Evolutionary conservation across 2,888 invertebrate genomes (phyloP).

Genomic region (Cataglyphis albicans): DNA sequence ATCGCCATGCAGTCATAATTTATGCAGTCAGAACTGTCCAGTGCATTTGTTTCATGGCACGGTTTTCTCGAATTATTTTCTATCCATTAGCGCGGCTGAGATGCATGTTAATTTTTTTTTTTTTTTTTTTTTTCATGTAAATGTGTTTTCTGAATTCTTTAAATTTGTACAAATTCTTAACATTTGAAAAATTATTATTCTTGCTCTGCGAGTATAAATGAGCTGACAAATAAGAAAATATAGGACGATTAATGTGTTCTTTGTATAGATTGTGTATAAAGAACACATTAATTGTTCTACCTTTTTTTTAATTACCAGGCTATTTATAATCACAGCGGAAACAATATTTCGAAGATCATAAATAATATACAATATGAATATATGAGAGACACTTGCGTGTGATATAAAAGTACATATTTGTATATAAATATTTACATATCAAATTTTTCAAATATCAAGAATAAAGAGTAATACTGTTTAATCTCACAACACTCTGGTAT

Average conservation of each 20-base stretch:
- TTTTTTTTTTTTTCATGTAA: not conserved
- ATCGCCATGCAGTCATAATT: slow-evolving; percentile 82
- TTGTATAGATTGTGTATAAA: not conserved
- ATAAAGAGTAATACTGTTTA: slow-evolving; percentile 2
- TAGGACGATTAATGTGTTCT: not conserved
- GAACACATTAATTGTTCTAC: not conserved
- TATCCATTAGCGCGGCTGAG: not conserved
- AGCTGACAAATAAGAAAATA: not conserved
- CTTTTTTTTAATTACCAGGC: not conserved
- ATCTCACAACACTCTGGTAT: not conserved
- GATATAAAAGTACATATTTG: not conserved
- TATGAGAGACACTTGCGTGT: not conserved
- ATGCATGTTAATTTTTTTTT: not conserved
- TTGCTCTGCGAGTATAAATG: not conserved
- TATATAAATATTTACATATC: not conserved
- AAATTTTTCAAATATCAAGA: not conserved
- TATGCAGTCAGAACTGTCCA: slow-evolving; percentile 78
- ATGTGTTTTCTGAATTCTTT: not conserved
- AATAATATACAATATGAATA: slow-evolving; percentile 14
- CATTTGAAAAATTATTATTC: not conserved
- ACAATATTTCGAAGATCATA: not conserved
- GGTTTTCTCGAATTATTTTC: slow-evolving; percentile 17
- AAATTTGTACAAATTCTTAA: not conserved
- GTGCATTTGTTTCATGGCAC: slow-evolving; percentile 61
- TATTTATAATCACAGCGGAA: not conserved